These are phyloP conservation scores for Ernsta delagoae DNA, from an alignment of 2,888 invertebrate genomes.

Conservation along the genomic window DNA sequence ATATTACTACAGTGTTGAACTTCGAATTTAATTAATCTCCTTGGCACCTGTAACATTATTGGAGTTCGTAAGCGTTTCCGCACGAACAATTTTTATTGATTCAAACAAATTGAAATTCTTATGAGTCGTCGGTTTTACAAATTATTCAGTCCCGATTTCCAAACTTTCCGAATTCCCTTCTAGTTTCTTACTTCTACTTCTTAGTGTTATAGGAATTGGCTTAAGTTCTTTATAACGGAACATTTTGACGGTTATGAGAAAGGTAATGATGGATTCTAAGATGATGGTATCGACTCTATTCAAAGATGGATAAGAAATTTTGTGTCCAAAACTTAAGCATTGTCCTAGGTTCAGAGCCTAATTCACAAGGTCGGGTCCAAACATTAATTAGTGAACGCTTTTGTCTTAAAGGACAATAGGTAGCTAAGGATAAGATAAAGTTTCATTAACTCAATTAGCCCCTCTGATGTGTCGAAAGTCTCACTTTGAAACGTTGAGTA, in stretches of 20 bases:
- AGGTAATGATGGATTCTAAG: background rate
- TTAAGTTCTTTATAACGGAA: too few relatives aligned
- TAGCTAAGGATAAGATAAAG: constrained; percentile 36
- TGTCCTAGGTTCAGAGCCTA: constrained; percentile 8
- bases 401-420: constrained; percentile 38
- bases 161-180: constrained; percentile 14
- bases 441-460: constrained; percentile 41
- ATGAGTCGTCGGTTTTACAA: constrained; percentile 19
- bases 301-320: constrained; percentile 27
- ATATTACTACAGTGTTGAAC: constrained; percentile 21
- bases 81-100: constrained; percentile 36
- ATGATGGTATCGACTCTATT: constrained; percentile 1
- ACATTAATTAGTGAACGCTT: constrained; percentile 33
- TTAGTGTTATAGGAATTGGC: background rate
- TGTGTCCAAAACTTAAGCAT: constrained; percentile 20
- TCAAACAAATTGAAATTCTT: constrained; percentile 35
- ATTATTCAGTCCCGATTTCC: constrained; percentile 17
- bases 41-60: constrained; percentile 36
- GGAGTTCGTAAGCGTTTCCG: constrained; percentile 38
- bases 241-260: background rate
- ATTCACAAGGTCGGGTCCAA: constrained; percentile 21
- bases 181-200: constrained; percentile 5
- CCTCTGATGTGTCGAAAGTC: constrained; percentile 45
- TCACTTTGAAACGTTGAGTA: constrained; percentile 58
- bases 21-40: constrained; percentile 34